Conservation (phyloP, 2,888 invertebrate genomes). For the Chamaedrilus cognettii region DNA sequence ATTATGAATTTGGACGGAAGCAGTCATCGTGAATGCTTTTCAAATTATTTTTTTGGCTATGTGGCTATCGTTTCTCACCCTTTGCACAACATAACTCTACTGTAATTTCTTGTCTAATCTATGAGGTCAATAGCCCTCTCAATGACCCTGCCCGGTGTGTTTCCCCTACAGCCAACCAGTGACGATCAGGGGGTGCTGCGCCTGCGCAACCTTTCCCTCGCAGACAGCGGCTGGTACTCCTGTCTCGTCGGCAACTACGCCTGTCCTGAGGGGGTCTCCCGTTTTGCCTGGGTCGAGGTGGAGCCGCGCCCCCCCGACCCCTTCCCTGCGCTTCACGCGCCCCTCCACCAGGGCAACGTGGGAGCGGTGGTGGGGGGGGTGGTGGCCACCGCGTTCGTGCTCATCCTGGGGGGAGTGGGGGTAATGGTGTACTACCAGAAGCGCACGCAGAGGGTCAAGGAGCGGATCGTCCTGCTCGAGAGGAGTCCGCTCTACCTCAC, state of each 20-base stretch:
- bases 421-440: background rate
- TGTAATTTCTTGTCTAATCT: too few relatives aligned
- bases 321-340: background rate
- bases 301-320: background rate
- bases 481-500: background rate
- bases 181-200: constrained; percentile 5
- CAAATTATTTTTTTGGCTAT: too few relatives aligned
- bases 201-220: constrained; percentile 7
- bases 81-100: too few relatives aligned
- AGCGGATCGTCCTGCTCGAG: background rate
- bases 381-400: background rate
- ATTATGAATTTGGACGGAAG: too few relatives aligned
- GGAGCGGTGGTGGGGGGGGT: background rate
- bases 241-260: constrained; percentile 8
- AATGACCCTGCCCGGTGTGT: too few relatives aligned
- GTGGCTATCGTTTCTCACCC: too few relatives aligned
- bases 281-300: constrained; percentile 12
- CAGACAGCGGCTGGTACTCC: constrained; percentile 23
- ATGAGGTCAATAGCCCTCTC: too few relatives aligned
- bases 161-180: too few relatives aligned
- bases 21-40: too few relatives aligned
- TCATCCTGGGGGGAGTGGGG: background rate
- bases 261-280: constrained; percentile 4
- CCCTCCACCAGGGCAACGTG: background rate
- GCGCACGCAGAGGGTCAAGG: background rate